Conservation (phyloP, 2,797 vertebrate genomes). For the Phrynocephalus vlangalii region DNA sequence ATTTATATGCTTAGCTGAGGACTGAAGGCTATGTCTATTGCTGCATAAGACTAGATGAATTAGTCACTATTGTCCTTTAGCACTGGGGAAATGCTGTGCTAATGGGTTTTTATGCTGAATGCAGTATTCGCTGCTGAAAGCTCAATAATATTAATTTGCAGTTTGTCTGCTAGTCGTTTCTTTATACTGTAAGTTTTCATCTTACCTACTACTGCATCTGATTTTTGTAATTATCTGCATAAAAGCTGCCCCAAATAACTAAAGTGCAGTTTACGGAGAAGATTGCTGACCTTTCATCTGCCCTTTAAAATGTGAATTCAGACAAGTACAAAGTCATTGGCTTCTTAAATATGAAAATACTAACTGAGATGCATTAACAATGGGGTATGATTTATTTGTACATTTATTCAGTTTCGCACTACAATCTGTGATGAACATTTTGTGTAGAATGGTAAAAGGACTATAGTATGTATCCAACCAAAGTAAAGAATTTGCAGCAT, state of each 20-base stretch:
- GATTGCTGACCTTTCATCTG: neutral
- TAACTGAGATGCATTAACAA: too few species aligned
- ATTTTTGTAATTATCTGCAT: neutral
- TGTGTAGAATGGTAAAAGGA: too few species aligned
- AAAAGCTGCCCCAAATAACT: neutral
- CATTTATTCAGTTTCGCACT: too few species aligned
- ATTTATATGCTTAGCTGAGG: neutral
- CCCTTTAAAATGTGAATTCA: neutral
- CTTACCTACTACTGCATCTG: neutral
- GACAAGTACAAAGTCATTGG: too few species aligned
- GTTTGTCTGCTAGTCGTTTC: neutral
- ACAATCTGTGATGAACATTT: too few species aligned
- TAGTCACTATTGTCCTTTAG: neutral
- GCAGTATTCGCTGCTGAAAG: neutral
- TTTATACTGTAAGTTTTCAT: too few species aligned
- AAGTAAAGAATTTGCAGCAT: too few species aligned
- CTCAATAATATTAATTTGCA: neutral
- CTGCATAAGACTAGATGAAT: neutral
- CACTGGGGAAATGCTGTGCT: neutral
- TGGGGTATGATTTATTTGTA: too few species aligned
- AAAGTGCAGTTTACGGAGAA: neutral
- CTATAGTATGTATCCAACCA: too few species aligned
- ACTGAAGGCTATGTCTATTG: neutral
- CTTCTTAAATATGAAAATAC: too few species aligned
- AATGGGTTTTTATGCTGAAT: neutral